These are phyloP conservation scores for Charina bottae DNA, from an alignment of 2,113 vertebrate species.

Conservation along the genomic window DNA sequence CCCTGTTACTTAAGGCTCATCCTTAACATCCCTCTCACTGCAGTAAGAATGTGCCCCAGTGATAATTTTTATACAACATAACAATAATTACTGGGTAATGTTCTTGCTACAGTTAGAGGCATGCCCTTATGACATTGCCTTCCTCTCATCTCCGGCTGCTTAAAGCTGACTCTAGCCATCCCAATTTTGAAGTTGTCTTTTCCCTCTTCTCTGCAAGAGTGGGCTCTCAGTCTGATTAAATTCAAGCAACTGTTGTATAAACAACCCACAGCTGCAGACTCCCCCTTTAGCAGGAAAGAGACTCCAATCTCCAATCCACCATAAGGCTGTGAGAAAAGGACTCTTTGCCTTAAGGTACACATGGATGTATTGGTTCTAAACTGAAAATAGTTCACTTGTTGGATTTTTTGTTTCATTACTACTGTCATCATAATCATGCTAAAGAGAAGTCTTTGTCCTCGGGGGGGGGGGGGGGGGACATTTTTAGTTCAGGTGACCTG, in stretches of 20 bases:
- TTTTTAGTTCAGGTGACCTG: neutral
- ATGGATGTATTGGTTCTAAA: neutral
- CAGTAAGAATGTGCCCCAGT: neutral
- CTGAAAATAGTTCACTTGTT: neutral
- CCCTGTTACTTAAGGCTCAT: neutral
- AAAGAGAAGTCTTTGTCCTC: neutral
- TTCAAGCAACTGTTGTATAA: neutral
- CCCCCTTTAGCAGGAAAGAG: neutral
- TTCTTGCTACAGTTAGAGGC: neutral
- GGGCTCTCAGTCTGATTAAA: neutral
- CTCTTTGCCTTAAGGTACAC: neutral
- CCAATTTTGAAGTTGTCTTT: neutral
- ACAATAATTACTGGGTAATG: neutral
- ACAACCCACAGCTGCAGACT: neutral
- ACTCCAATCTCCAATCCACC: neutral
- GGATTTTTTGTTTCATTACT: neutral
- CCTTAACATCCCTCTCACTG: neutral
- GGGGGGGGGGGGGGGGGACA: fast-evolving
- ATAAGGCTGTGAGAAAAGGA: neutral
- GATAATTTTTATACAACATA: neutral
- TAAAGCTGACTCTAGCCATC: neutral
- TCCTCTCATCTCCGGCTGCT: neutral
- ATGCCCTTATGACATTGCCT: neutral
- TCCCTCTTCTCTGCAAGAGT: neutral
- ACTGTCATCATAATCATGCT: neutral